Evolutionary conservation across 2,113 vertebrate species (phyloP), one percentile per base, ranked within the genome.

Genomic region (Clarias macrocephalus): DNA sequence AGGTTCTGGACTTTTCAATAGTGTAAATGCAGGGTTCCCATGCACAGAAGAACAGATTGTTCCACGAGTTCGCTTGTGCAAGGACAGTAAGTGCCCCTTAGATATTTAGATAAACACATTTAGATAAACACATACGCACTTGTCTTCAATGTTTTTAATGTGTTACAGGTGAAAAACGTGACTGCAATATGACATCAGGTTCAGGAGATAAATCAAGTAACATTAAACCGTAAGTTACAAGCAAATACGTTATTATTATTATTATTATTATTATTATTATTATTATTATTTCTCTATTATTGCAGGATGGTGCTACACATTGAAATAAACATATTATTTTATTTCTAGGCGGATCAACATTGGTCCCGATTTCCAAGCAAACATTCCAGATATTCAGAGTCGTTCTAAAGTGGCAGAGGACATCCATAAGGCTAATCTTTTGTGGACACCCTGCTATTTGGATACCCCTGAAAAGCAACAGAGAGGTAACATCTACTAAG

Each of bases 1-100:
- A 5, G 97, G 96, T 0, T 96, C 97, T 0, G 97, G 97, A 37
- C 96, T 97, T 87, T 97, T 97, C 94, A 96, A 93, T 92, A 96
- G 92, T 2, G 95, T 97, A 21, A 94, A 94, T 87, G 86, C 86
- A 77, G 91, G 92, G 0, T 92, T 91, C 2, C 91, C 93, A 12
- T 93, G 94, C 56, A 88, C 91, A 18, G 91, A 92, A 62, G 86
- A 91, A 0, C 94, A 94, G 25, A 94, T 94, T 2, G 94, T 94
- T 16, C 94, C 94, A 0, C 94, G 95, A 13, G 94, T 96, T 88
- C 95, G 95, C 25, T 93, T 96, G 37, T 94, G 95, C 79, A 95
- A 93, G 2, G 93, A 94, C 33, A 96, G 96, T 97, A 93, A 96
- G 96, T 96, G 82, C 48, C 12, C 42, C 3, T 28, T 52, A 9